Percentiles rank a stretch among this genome's conserved stretches.
Conservation (phyloP, 2,888 invertebrate genomes). For the Brassicogethes aeneus region DNA sequence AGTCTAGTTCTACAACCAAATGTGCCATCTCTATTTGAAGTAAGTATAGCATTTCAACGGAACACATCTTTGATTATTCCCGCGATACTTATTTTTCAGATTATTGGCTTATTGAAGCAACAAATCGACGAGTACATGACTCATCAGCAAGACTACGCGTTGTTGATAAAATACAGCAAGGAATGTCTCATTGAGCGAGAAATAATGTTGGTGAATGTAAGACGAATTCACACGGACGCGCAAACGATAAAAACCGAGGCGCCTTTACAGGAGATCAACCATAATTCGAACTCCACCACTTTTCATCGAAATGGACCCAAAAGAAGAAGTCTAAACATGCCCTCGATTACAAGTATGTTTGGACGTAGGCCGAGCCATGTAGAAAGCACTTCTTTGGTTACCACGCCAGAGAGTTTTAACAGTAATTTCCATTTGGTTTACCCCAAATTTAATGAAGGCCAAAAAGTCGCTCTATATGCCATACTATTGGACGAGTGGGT, state of each 20-base stretch:
- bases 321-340: conserved; percentile 66
- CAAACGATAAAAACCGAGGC: conserved; percentile 13
- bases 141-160: conserved; percentile 49
- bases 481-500: conserved; percentile 92
- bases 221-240: conserved; percentile 50
- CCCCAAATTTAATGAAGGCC: conserved; percentile 40
- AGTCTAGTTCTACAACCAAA: conserved; percentile 80
- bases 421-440: conserved; percentile 27
- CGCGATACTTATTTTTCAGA: no score
- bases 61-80: neutral
- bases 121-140: conserved; percentile 74
- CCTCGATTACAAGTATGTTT: conserved; percentile 57
- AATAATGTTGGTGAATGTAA: conserved; percentile 61
- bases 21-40: conserved; percentile 86
- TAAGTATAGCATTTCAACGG: conserved; percentile 33
- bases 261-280: conserved; percentile 26
- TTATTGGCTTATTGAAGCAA: conserved; percentile 71
- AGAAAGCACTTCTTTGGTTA: conserved; percentile 26
- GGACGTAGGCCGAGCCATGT: conserved; percentile 48
- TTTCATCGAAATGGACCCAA: conserved; percentile 61
- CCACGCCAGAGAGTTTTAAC: conserved; percentile 17
- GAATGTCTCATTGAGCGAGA: conserved; percentile 72
- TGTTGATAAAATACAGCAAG: conserved; percentile 68
- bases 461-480: conserved; percentile 68
- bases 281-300: conserved; percentile 22